Percentiles rank a stretch among this genome's conserved stretches.
These are phyloP conservation scores for Megalops atlanticus DNA, from an alignment of 2,113 vertebrate species.

Conservation along the genomic window DNA sequence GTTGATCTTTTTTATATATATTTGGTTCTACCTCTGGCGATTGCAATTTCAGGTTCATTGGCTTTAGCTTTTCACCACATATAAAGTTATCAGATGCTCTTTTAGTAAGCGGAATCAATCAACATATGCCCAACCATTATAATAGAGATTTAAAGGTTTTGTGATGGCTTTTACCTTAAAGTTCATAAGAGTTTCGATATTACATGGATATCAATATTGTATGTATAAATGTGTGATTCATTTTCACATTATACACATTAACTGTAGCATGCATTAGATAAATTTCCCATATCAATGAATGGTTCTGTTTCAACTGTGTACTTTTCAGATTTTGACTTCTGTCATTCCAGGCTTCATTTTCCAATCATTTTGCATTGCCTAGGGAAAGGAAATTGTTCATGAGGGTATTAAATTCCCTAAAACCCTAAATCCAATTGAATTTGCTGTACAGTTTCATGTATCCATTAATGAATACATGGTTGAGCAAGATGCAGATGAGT, in stretches of 20 bases:
- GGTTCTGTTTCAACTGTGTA: background rate
- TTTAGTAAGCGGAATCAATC: background rate
- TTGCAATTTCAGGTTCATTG: background rate
- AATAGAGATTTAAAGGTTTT: background rate
- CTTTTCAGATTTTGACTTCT: background rate
- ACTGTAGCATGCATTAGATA: background rate
- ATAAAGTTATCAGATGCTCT: background rate
- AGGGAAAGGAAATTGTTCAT: conserved; percentile 17
- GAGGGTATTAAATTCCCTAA: conserved; percentile 16
- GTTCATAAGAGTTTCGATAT: background rate
- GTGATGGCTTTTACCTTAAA: background rate
- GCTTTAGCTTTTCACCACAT: background rate
- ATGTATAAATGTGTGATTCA: background rate
- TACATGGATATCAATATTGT: background rate
- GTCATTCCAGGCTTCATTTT: background rate
- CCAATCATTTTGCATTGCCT: background rate
- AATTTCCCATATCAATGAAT: background rate
- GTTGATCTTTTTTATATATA: background rate
- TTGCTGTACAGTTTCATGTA: conserved; percentile 51
- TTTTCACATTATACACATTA: background rate
- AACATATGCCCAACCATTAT: background rate
- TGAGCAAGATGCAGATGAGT: conserved; percentile 24
- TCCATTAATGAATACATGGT: conserved; percentile 56
- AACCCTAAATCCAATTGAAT: conserved; percentile 37
- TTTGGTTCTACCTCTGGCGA: background rate